phyloP scores from a whole-genome alignment of 1,140 invertebrate species.

The Drosophila aff. region DNA sequence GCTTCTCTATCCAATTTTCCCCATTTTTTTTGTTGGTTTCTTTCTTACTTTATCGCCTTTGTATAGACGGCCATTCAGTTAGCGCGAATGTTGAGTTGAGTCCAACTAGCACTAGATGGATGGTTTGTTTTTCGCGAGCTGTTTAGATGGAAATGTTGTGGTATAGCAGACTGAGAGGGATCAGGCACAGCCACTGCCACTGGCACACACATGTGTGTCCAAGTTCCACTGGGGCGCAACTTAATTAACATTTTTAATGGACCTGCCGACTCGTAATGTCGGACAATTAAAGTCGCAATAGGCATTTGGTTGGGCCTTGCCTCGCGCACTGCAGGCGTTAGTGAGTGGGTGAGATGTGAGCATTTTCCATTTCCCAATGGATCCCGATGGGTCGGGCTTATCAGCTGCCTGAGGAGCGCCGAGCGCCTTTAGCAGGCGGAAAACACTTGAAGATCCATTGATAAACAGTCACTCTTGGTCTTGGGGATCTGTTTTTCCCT shows the following conservation, averaged over 20 bases:
- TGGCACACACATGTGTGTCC: slow-evolving; percentile 38
- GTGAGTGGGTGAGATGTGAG: slow-evolving; percentile 54
- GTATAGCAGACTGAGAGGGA: slow-evolving; percentile 44
- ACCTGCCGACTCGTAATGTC: slow-evolving; percentile 75
- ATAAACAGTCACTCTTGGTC: slow-evolving; percentile 40
- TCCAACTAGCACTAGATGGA: slow-evolving; percentile 44
- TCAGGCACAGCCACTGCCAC: not conserved
- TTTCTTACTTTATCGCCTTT: slow-evolving; percentile 42
- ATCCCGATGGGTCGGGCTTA: slow-evolving; percentile 31
- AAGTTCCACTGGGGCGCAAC: slow-evolving; percentile 72
- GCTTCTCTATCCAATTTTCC: slow-evolving; percentile 2
- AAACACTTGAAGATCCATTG: slow-evolving; percentile 67
- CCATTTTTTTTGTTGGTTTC: not conserved
- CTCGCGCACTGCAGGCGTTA: slow-evolving; percentile 9
- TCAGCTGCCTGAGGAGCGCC: slow-evolving; percentile 76
- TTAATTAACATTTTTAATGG: slow-evolving; percentile 82
- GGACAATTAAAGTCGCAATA: slow-evolving; percentile 73
- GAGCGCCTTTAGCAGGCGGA: slow-evolving; percentile 63
- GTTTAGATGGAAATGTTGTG: slow-evolving; percentile 78
- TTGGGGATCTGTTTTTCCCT: slow-evolving; percentile 23
- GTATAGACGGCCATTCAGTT: slow-evolving; percentile 61
- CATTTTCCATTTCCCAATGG: slow-evolving; percentile 21
- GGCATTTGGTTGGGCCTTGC: slow-evolving; percentile 15
- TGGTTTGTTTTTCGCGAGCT: slow-evolving; percentile 67
- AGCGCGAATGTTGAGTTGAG: slow-evolving; percentile 62